Percentiles rank a stretch among this genome's conserved stretches.
phyloP scores from a whole-genome alignment of 2,888 invertebrate species.

The Lagria hirta region DNA sequence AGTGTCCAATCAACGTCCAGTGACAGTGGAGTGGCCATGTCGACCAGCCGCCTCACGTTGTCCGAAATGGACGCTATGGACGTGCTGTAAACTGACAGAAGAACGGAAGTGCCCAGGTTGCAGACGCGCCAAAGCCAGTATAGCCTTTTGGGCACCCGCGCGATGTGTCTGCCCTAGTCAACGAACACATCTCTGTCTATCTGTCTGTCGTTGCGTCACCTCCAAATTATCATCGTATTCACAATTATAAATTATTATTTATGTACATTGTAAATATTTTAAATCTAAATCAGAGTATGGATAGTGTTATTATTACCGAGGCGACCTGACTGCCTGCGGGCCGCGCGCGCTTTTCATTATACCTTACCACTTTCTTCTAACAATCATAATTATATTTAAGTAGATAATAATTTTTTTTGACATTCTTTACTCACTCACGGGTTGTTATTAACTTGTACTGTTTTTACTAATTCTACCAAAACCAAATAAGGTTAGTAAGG shows the following conservation, averaged over 20 bases:
- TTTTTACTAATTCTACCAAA: no score
- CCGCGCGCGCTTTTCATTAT: conserved; percentile 38
- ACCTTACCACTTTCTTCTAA: no score
- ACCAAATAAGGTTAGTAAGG: no score
- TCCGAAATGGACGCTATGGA: conserved; percentile 64
- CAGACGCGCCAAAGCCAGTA: conserved; percentile 43
- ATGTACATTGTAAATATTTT: conserved; percentile 53
- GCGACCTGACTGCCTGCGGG: conserved; percentile 43
- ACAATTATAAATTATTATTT: conserved; percentile 48
- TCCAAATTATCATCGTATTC: conserved; percentile 41
- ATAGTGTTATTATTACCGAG: conserved; percentile 36
- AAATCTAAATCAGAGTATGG: conserved; percentile 46
- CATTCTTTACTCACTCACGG: no score
- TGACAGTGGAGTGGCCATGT: conserved; percentile 73
- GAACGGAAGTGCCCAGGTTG: conserved; percentile 31
- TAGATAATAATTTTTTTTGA: no score
- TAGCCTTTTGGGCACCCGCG: conserved; percentile 30
- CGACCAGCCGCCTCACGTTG: conserved; percentile 66
- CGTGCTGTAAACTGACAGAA: conserved; percentile 49
- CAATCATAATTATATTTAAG: no score
- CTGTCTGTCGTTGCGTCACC: conserved; percentile 33
- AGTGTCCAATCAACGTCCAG: conserved; percentile 72
- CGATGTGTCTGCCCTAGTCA: conserved; percentile 46
- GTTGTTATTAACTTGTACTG: no score
- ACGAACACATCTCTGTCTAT: conserved; percentile 38